Evolutionary conservation across 2,888 invertebrate genomes (phyloP), one percentile per base, ranked within the genome.

Genomic region (Diadegma fenestrale): DNA sequence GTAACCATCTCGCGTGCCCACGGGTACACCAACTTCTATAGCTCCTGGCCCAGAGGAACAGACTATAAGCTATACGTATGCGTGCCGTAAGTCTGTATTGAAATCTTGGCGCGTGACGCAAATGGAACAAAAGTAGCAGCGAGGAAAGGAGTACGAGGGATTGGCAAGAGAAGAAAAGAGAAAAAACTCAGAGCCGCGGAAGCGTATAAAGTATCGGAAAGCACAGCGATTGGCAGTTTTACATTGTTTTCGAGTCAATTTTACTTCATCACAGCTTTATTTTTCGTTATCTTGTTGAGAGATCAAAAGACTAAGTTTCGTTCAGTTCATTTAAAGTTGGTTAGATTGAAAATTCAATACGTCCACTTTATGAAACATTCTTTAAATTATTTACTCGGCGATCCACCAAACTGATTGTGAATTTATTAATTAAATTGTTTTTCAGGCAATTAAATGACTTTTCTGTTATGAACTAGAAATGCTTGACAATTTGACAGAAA

Each of bases 91-190:
- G 85, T 82, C 85, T 85, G 85, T 82, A 85, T 85, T 85, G 85
- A 85, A 85, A 85, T 85, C 80, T 85, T 82, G 72, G 85, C 82
- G 76, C 85, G 85, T 85, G 85, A 85, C 76, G 66, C 72, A 82
- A 85, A 85, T 77, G 66, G 61, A 82, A 82, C 80, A 82, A 82
- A 79, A 54, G 58, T 66, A 69, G 51, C 14, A 51, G 41, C n/a
- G 51, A 22, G 84, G 5, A 64, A 45, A 51, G 45, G 33, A 22
- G 41, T 64, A 45, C 14, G 77, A 33, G 37, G 10, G 54, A 19
- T 10, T 45, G 71, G 51, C 1, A 37, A 5, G 19, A 14, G 68
- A 45, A 41, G 17, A 51, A 22, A 63, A 22, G 30, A 77, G 26
- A 68, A 54, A 51, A 75, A 63, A 64, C 43, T 12, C 48, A 68